Base-by-base conservation (phyloP, 2,797 vertebrate genomes). In the Anableps anableps region DNA sequence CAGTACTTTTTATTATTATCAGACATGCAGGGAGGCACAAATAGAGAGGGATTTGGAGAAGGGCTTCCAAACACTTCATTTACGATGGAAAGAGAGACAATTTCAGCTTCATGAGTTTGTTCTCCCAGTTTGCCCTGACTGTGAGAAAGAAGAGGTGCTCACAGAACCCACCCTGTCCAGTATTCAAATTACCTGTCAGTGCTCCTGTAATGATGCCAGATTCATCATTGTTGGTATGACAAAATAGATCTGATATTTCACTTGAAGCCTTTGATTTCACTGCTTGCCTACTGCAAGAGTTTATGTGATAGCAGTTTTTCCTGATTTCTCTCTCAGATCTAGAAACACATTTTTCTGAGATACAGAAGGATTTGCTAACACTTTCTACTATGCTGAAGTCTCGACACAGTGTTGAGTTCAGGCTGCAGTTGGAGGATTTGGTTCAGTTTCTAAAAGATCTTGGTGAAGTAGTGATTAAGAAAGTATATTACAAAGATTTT, bases 21-120 rank as follows among this genome's bases (percentile, higher is more conserved):
- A 98, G 97, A 87, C 96, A 68, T 96, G 93, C 85, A 83, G 72
- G 16, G 90, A 88, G n/a, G 96, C 97, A 75, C 93, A 93, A 23
- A 88, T 90, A 10, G 96, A 97, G 78, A 83, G 36, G 58, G 81
- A 90, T 26, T 90, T 95, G 91, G 83, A 94, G 74, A 78, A 94
- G 74, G 77, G 14, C 3, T 94, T 97, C 5, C 80, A 62, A 76
- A 91, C 68, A 53, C 75, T 97, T 76, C 93, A 91, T 85, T 85
- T 58, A 14, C 14, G 78, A 80, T 98, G 97, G 97, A 79, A 93
- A 68, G 50, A 36, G 4, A 93, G 79, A 78, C 83, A 94, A n/a
- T 95, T 97, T 45, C 91, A 91, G 11, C 81, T 97, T 83, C 87
- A 93, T 41, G 91, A 84, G 85, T 96, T 96, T 53, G 93, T 94